A percentile compares a stretch with the other conserved stretches of the same genome.
Conservation (phyloP, 1,140 invertebrate species). For the Stenopsyche tienmushanensis region DNA sequence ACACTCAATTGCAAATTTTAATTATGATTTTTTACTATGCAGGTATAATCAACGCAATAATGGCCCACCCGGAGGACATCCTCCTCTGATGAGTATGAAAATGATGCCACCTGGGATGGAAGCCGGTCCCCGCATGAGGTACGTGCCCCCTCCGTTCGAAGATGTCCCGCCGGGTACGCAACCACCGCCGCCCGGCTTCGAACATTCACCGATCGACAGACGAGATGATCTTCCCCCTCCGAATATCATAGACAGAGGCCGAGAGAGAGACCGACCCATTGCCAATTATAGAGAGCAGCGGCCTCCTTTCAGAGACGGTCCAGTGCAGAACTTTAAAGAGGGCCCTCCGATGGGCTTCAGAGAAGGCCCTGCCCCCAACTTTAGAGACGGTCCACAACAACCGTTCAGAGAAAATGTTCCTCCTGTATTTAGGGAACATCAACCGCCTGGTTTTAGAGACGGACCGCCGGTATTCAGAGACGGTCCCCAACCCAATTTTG, state of each 20-base stretch:
- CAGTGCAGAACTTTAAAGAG: conserved; percentile 47
- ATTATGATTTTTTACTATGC: conserved; percentile 41
- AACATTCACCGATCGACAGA: conserved; percentile 53
- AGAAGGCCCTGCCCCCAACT: conserved; percentile 44
- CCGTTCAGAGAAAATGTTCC: conserved; percentile 46
- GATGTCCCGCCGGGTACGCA: conserved; percentile 54
- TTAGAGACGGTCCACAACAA: conserved; percentile 44
- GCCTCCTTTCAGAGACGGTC: conserved; percentile 37
- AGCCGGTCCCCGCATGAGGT: conserved; percentile 45
- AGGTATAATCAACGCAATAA: conserved; percentile 50
- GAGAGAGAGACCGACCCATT: conserved; percentile 47
- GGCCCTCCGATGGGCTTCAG: conserved; percentile 41
- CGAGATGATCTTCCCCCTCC: conserved; percentile 47
- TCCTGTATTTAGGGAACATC: conserved; percentile 45
- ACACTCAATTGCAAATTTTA: too few species aligned
- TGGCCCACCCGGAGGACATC: conserved; percentile 19
- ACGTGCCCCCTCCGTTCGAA: conserved; percentile 50
- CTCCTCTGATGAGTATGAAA: conserved; percentile 44
- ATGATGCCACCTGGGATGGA: conserved; percentile 43
- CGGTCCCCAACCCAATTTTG: conserved; percentile 41
- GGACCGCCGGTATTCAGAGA: conserved; percentile 49
- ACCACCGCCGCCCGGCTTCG: conserved; percentile 57
- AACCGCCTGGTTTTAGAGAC: conserved; percentile 47
- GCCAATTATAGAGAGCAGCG: conserved; percentile 49
- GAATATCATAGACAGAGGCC: conserved; percentile 44